Conservation (phyloP, 2,888 invertebrate genomes). For the Leptopilina myrica region DNA sequence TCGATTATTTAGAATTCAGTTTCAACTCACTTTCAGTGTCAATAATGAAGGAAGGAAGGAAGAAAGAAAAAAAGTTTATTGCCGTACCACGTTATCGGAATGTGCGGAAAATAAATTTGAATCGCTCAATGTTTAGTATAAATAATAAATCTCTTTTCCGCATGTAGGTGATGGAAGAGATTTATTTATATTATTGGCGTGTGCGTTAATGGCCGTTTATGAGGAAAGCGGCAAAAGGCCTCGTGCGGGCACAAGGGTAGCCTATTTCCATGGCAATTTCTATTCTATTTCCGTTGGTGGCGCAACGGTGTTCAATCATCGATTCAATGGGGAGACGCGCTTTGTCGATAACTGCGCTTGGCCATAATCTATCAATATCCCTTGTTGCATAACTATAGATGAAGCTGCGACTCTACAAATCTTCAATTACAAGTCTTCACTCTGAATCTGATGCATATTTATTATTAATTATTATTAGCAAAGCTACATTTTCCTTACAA, state of each 20-base stretch:
- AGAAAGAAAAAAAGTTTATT: too few species aligned
- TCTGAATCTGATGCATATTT: not conserved
- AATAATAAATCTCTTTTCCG: not conserved
- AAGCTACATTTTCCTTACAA: not conserved
- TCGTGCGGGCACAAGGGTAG: conserved; percentile 35
- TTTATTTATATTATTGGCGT: not conserved
- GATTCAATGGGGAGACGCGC: conserved; percentile 72
- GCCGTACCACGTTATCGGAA: too few species aligned
- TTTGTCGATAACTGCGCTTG: conserved; percentile 68
- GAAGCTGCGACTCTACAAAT: not conserved
- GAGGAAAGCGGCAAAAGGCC: conserved; percentile 48
- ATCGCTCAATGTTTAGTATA: not conserved
- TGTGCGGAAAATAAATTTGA: not conserved
- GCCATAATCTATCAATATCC: conserved; percentile 42
- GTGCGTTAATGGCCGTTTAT: conserved; percentile 40
- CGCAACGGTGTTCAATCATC: conserved; percentile 74
- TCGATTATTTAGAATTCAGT: not conserved
- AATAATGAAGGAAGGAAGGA: too few species aligned
- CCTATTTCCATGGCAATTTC: conserved; percentile 73
- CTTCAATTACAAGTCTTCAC: not conserved
- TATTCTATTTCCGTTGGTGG: conserved; percentile 74
- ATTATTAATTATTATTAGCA: not conserved
- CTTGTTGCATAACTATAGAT: conserved; percentile 14
- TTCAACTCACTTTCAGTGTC: not conserved
- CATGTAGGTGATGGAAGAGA: not conserved